These are phyloP conservation scores for Scortum barcoo DNA, from an alignment of 2,113 vertebrate species.

Conservation along the genomic window DNA sequence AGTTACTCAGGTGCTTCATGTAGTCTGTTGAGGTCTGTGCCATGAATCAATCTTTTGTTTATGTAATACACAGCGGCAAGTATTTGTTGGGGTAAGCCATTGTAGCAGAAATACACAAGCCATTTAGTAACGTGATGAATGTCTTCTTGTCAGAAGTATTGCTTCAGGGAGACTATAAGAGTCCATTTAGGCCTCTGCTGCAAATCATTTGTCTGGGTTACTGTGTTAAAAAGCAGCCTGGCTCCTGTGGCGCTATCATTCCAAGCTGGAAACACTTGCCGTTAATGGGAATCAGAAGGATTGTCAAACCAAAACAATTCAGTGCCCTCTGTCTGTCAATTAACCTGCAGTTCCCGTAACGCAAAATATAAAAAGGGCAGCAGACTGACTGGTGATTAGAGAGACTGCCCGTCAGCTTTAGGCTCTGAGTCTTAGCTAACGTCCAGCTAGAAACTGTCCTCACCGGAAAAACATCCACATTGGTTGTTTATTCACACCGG, in stretches of 20 bases:
- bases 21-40: background rate
- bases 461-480: background rate
- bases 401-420: background rate
- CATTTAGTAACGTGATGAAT: constrained; percentile 50
- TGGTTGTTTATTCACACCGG: background rate
- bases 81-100: constrained; percentile 8
- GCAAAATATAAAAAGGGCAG: background rate
- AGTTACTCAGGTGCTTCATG: constrained; percentile 17
- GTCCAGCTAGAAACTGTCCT: background rate
- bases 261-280: background rate
- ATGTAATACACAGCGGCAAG: constrained; percentile 14
- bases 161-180: constrained; percentile 48
- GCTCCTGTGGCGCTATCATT: constrained; percentile 15
- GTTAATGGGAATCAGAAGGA: constrained; percentile 6
- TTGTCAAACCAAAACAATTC: constrained; percentile 1
- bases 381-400: background rate
- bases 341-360: constrained; percentile 17
- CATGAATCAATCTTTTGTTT: constrained; percentile 23
- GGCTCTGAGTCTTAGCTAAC: background rate
- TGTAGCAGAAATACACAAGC: constrained; percentile 24
- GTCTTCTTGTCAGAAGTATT: constrained; percentile 21
- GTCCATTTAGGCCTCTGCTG: constrained; percentile 36
- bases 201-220: constrained; percentile 53
- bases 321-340: background rate
- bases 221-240: constrained; percentile 15